These are phyloP conservation scores for Paracanthobrama guichenoti DNA, from an alignment of 2,113 vertebrate species.

Conservation along the genomic window DNA sequence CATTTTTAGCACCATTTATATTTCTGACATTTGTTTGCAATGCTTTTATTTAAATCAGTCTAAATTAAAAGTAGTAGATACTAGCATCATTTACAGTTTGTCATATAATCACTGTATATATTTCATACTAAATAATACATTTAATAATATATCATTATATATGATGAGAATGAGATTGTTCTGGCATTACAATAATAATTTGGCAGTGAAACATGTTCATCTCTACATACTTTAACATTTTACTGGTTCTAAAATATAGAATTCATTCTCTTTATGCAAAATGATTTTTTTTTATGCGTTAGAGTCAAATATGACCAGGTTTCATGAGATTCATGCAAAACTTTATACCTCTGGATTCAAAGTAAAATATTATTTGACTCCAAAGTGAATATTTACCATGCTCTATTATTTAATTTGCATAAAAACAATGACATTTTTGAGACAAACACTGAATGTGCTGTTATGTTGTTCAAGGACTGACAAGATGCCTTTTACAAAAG, in stretches of 20 bases:
- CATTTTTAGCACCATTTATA: not conserved
- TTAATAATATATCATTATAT: no score
- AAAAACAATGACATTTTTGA: not conserved
- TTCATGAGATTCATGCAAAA: not conserved
- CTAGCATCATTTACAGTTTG: no score
- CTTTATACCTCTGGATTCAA: constrained; percentile 27
- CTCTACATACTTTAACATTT: no score
- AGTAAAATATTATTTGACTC: constrained; percentile 5
- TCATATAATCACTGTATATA: no score
- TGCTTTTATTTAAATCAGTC: not conserved
- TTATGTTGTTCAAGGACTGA: not conserved
- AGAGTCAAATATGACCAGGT: not conserved
- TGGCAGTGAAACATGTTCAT: no score
- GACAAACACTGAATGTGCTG: not conserved
- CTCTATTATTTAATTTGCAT: not conserved
- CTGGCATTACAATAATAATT: no score
- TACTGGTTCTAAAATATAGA: no score
- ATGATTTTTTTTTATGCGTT: not conserved
- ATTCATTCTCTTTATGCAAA: not conserved
- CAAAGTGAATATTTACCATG: not conserved
- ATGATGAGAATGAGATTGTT: no score
- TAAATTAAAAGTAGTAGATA: no score
- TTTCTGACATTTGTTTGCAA: not conserved
- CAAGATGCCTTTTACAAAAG: constrained; percentile 15
- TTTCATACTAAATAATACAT: no score